Base-by-base conservation (phyloP, 2,797 vertebrate species). In the Argentina silus region DNA sequence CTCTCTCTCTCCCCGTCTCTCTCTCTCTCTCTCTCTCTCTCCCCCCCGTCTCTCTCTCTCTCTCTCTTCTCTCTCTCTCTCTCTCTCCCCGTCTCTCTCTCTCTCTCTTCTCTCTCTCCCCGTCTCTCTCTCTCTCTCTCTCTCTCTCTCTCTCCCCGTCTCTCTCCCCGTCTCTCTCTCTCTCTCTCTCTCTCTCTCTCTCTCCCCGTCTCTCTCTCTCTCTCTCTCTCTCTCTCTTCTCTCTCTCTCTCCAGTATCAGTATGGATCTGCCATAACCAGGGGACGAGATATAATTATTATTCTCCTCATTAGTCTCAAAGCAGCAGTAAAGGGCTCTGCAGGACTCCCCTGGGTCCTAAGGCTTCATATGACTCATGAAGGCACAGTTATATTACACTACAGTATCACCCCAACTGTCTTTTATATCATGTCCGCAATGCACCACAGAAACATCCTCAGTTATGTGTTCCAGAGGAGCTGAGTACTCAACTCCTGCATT, bases 341-440 rank as follows among this genome's bases (percentile, higher is more conserved):
- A 14, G 43, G 64, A 23, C 10, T 78, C 57, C 12, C 67, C 63
- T 23, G 71, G 62, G 72, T 47, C 59, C 57, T 48, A 27, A 67
- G 14, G 60, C 65, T 66, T 70, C 70, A 68, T 48, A 70, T n/a
- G 62, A 70, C 47, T 19, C 69, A 72, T 74, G 72, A 67, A 61
- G 75, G 27, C 51, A 78, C 61, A 45, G 61, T n/a, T 44, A 9
- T 11, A 45, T 9, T 15, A 17, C 14, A n/a, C 6, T 53, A 48
- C 47, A 8, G 11, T 11, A 53, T 53, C 12, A 53, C 6, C 2
- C 50, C 48, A 51, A 53, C 50, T 53, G 50, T 36, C 27, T 36
- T 36, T 36, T 36, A 36, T 36, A 36, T 36, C 27, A 53, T 1
- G 14, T 15, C 51, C 6, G 6, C 51, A 53, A 53, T 17, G 51